Conservation (phyloP, 2,113 vertebrate genomes). For the Pteronura brasiliensis region DNA sequence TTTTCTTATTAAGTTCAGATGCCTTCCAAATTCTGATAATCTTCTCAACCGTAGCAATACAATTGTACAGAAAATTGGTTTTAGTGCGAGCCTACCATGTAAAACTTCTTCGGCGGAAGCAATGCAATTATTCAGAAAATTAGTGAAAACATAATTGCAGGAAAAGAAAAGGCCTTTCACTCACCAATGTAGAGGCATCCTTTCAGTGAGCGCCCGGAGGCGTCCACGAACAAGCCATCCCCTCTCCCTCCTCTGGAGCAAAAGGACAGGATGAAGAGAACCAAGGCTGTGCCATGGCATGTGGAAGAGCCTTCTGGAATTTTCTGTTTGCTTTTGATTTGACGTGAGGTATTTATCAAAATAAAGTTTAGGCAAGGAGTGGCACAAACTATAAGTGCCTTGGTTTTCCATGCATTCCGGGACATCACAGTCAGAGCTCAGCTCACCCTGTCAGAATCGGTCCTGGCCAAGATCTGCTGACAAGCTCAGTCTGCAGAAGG, state of each 20-base stretch:
- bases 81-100: neutral
- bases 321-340: neutral
- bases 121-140: neutral
- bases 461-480: neutral
- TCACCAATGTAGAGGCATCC: fast-evolving
- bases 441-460: neutral
- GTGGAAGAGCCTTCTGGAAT: neutral
- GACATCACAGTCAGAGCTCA: fast-evolving
- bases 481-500: neutral
- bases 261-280: fast-evolving
- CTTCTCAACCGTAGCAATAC: neutral
- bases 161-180: neutral
- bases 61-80: neutral
- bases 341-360: neutral
- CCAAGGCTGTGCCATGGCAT: fast-evolving
- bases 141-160: fast-evolving
- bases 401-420: neutral
- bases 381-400: fast-evolving
- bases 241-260: no score
- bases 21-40: neutral
- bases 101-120: neutral
- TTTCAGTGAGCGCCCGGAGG: fast-evolving
- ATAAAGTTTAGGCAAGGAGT: neutral
- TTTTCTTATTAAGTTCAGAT: neutral
- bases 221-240: fast-evolving